Base-by-base conservation (phyloP, 2,113 vertebrate species). In the Hyperopisus bebe region DNA sequence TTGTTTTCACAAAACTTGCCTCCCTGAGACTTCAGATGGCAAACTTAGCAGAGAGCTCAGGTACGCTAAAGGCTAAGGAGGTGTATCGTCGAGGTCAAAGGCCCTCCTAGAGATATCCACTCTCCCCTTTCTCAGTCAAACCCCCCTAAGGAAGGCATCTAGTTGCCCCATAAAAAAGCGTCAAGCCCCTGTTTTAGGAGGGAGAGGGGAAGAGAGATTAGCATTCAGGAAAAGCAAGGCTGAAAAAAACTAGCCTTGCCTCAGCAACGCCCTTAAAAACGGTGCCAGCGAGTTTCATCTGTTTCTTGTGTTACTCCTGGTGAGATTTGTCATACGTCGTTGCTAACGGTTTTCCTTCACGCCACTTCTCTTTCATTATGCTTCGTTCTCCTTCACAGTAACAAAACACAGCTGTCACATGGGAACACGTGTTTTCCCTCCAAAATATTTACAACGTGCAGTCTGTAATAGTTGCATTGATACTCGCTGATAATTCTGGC, bases 1-100 rank as follows among this genome's bases (percentile, higher is more conserved):
- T 74, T 77, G n/a, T 85, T 85, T 88, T 89, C 70, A 86, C 55
- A 51, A 51, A 87, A 46, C 47, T 86, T 7, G 88, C n/a, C 80
- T 86, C 83, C 88, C 50, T 21, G 50, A 85, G 42, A 11, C 44
- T 10, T 89, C 44, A 87, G 27, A 89, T 89, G 35, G 50, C 82
- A 91, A 83, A 66, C 85, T 24, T 31, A 58, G 24, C 90, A 83
- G 74, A 31, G 47, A 50, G 31, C 46, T 46, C 11, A 42, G 47
- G 31, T 70, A 66, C 8, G 17, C 31, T 87, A 19, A 39, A 74
- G 35, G 53, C 55, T 46, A 47, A 7, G 27, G 17, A 74, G 55
- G 5, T 44, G 35, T 46, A 42, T n/a, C 53, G 8, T 84, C 5
- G 44, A 58, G 35, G 35, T 27, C 31, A 27, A n/a, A 86, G 50